Conservation (phyloP, 2,888 invertebrate genomes). For the Dione juno region DNA sequence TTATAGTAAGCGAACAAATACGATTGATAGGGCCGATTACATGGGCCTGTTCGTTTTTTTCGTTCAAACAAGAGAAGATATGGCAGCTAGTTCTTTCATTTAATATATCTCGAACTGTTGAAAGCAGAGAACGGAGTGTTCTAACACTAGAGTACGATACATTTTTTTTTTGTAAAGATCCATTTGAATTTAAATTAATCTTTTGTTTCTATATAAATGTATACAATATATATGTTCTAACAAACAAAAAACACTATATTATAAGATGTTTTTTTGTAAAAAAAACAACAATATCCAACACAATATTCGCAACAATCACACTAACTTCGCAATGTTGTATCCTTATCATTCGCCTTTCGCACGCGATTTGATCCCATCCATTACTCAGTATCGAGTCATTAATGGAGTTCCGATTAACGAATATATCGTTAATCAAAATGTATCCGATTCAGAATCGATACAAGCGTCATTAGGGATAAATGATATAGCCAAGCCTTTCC, state of each 20-base stretch:
- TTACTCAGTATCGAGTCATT: constrained; percentile 47
- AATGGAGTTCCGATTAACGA: constrained; percentile 46
- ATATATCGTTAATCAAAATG: constrained; percentile 47
- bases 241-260: background rate
- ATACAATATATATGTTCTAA: background rate
- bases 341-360: constrained; percentile 40
- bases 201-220: too few species aligned
- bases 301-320: constrained; percentile 2
- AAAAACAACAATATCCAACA: background rate
- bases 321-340: constrained; percentile 15
- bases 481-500: constrained; percentile 11
- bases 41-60: too few species aligned
- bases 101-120: background rate
- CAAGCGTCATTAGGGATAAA: constrained; percentile 40
- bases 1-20: background rate
- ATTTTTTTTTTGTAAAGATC: too few species aligned
- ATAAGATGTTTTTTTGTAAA: background rate
- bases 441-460: constrained; percentile 44
- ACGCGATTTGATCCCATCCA: constrained; percentile 42
- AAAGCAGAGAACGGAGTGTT: background rate
- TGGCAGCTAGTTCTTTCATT: background rate
- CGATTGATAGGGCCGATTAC: too few species aligned
- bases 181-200: too few species aligned
- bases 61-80: too few species aligned
- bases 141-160: background rate